A percentile compares a stretch with the other conserved stretches of the same genome.
phyloP scores from a whole-genome alignment of 2,888 invertebrate genomes.

The Uloborus plumipes region DNA sequence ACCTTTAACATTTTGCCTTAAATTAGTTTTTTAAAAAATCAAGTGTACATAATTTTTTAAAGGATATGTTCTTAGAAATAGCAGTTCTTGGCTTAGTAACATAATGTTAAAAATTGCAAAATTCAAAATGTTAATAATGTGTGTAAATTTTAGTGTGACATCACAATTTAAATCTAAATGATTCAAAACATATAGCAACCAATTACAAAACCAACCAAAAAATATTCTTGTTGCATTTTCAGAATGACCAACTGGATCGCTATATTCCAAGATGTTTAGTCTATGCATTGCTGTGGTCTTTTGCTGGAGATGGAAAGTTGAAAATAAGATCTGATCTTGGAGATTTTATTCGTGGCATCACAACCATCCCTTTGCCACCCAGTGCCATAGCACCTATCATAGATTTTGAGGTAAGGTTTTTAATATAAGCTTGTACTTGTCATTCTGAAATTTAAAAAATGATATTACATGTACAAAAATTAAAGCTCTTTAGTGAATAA shows the following conservation, averaged over 20 bases:
- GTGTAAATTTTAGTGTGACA: no score
- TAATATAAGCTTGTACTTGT: neutral
- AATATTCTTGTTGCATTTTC: slow-evolving; percentile 68
- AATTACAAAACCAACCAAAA: no score
- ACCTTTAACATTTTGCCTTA: no score
- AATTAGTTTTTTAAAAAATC: no score
- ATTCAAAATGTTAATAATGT: no score
- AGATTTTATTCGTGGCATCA: slow-evolving; percentile 90
- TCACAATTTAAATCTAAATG: no score
- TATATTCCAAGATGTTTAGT: slow-evolving; percentile 95
- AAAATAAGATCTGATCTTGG: slow-evolving; percentile 95
- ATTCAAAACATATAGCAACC: no score
- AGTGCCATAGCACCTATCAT: slow-evolving; percentile 86
- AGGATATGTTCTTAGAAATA: no score
- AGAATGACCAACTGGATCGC: slow-evolving; percentile 90
- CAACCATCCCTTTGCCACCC: slow-evolving; percentile 92
- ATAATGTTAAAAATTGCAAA: no score
- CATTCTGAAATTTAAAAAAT: neutral
- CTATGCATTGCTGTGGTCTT: slow-evolving; percentile 96
- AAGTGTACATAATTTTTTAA: no score
- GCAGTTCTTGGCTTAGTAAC: no score
- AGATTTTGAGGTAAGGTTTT: slow-evolving; percentile 86
- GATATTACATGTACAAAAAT: neutral
- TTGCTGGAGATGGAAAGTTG: slow-evolving; percentile 97
- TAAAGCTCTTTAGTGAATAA: neutral